phyloP scores from a whole-genome alignment of 2,113 vertebrate genomes.

The Chitala chitala region DNA sequence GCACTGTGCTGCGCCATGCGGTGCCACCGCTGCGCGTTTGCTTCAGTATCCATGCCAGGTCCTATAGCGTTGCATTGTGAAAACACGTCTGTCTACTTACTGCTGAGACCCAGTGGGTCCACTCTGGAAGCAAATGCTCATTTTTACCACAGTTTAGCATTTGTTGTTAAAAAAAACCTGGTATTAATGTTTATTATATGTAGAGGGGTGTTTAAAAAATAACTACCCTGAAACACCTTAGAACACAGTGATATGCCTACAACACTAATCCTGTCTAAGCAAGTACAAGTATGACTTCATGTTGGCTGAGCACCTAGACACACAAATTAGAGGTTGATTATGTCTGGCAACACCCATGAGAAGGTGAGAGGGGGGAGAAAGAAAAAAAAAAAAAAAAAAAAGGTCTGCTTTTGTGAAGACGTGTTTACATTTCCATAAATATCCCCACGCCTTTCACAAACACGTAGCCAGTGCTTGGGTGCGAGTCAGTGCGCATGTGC shows the following conservation, averaged over 20 bases:
- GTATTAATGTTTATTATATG: neutral
- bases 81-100: too few species aligned
- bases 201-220: too few species aligned
- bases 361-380: too few species aligned
- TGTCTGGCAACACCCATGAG: neutral
- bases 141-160: neutral
- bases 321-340: neutral
- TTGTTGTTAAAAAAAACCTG: neutral
- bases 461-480: neutral
- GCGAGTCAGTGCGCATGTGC: too few species aligned
- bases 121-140: too few species aligned
- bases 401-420: neutral
- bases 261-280: neutral
- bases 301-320: neutral
- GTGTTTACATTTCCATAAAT: neutral
- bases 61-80: too few species aligned
- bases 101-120: too few species aligned
- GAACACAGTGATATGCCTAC: neutral
- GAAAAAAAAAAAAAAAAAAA: too few species aligned
- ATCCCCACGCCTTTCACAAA: neutral
- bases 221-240: neutral
- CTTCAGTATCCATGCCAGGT: too few species aligned
- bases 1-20: too few species aligned
- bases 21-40: too few species aligned
- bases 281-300: neutral